Base-by-base conservation (phyloP, 2,113 vertebrate species). In the Herpailurus yagouaroundi region DNA sequence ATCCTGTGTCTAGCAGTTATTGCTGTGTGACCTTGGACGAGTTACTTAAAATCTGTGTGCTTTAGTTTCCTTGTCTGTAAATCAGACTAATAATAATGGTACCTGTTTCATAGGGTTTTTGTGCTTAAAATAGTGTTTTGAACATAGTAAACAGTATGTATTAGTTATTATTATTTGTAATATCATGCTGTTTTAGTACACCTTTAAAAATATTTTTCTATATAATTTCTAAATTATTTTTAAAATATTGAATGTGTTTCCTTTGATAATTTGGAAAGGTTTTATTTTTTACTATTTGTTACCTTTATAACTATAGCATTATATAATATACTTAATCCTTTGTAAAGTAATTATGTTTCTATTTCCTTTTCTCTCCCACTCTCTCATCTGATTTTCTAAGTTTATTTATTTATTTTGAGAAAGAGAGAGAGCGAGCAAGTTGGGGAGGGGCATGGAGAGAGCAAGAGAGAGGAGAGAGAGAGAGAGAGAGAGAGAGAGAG, bases 221-320 rank as follows among this genome's bases (percentile, higher is more conserved):
- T 93, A 19, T 93, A 45, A 16, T 48, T 18, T 83, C 23, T 96
- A 38, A 81, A 57, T 87, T 73, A 27, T 25, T 84, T 84, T 55
- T 83, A 50, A 91, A 69, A 57, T 55, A 57, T 23, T 84, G 57
- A 8, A 33, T 73, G 31, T 69, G 29, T 48, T 76, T 95, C 68
- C 69, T 91, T 57, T 90, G 48, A 23, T 77, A 55, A 95, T 48
- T 77, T 63, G 74, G 55, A 63, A 71, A 71, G 48, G 23, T 29
- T 91, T 95, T 74, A 66, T 27, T 84, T 95, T 80, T 13, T 86
- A 36, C 8, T 89, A 12, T 88, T 66, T 68, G 19, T 96, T 93
- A 77, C 68, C 13, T 69, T 96, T 38, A 41, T 87, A 73, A 57
- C 36, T 69, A 33, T 48, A 57, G 36, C 15, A 66, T 21, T 82